phyloP scores from a whole-genome alignment of 1,140 invertebrate genomes.

The Chironomus striatipennis region DNA sequence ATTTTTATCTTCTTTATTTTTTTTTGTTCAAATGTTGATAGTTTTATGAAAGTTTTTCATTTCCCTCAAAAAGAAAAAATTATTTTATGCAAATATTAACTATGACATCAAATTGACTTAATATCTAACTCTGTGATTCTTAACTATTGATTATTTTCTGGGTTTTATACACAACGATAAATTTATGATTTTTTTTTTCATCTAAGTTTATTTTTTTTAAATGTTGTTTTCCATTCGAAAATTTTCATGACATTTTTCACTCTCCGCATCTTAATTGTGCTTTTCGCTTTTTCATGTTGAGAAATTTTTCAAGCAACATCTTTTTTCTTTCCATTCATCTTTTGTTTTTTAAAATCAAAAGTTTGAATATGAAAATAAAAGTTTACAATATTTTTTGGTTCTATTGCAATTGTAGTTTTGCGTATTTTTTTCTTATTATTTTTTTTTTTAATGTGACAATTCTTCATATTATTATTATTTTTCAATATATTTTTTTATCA shows the following conservation, averaged over 20 bases:
- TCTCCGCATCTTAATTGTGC: neutral
- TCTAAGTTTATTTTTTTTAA: no score
- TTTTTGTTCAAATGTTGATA: conserved; percentile 26
- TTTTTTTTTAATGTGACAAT: neutral
- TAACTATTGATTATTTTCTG: neutral
- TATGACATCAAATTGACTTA: neutral
- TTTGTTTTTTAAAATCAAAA: conserved; percentile 3
- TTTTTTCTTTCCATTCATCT: neutral
- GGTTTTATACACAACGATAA: neutral
- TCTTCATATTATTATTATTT: no score
- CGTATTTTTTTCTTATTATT: neutral
- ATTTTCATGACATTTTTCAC: conserved; percentile 8
- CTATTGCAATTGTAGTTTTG: neutral
- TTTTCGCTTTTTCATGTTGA: neutral
- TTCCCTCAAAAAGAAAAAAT: neutral
- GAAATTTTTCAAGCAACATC: neutral
- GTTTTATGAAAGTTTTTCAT: conserved; percentile 18
- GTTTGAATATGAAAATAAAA: conserved; percentile 6
- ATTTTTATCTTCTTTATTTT: conserved; percentile 38
- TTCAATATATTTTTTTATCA: no score
- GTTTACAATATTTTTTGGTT: conserved; percentile 14
- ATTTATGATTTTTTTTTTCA: neutral
- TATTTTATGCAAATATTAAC: neutral
- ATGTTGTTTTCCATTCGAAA: no score
- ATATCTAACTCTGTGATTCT: neutral